A percentile compares a stretch with the other conserved stretches of the same genome.
These are phyloP conservation scores for Eustalomyia histrio DNA, from an alignment of 2,888 invertebrate genomes.

Conservation along the genomic window DNA sequence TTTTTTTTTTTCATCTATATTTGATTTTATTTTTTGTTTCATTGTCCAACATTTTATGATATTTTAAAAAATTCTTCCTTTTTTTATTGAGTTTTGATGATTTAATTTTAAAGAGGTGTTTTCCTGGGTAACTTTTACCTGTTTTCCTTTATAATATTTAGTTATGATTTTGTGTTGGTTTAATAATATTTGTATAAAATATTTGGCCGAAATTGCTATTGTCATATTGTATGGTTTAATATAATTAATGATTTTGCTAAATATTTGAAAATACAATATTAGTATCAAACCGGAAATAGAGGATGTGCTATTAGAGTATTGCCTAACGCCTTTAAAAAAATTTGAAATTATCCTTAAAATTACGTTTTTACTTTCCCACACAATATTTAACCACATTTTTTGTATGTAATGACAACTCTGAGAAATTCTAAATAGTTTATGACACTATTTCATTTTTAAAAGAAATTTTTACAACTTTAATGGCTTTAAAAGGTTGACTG, in stretches of 20 bases:
- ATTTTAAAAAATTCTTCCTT: background rate
- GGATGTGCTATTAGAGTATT: slow-evolving; percentile 3
- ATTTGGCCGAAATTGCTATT: slow-evolving; percentile 26
- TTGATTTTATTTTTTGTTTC: slow-evolving; percentile 6
- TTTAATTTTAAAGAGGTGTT: slow-evolving; percentile 42
- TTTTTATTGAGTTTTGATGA: slow-evolving; percentile 32
- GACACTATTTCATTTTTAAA: too few species aligned
- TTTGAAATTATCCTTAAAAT: background rate
- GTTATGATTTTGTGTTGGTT: background rate
- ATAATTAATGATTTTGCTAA: slow-evolving; percentile 3
- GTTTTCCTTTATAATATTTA: background rate
- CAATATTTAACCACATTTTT: background rate
- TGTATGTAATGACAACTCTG: too few species aligned
- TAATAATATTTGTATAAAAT: slow-evolving; percentile 10
- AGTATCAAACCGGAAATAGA: slow-evolving; percentile 30
- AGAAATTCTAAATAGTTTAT: too few species aligned
- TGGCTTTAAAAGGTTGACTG: too few species aligned
- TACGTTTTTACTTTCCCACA: slow-evolving; percentile 10
- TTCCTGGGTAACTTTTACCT: slow-evolving; percentile 18
- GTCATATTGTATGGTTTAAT: background rate
- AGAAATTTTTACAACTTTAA: too few species aligned
- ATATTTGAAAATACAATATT: background rate
- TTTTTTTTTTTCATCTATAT: slow-evolving; percentile 5
- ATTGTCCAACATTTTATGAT: slow-evolving; percentile 40
- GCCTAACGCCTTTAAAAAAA: background rate